phyloP scores from a whole-genome alignment of 2,888 invertebrate genomes.

The Caenorhabditis parvicauda region DNA sequence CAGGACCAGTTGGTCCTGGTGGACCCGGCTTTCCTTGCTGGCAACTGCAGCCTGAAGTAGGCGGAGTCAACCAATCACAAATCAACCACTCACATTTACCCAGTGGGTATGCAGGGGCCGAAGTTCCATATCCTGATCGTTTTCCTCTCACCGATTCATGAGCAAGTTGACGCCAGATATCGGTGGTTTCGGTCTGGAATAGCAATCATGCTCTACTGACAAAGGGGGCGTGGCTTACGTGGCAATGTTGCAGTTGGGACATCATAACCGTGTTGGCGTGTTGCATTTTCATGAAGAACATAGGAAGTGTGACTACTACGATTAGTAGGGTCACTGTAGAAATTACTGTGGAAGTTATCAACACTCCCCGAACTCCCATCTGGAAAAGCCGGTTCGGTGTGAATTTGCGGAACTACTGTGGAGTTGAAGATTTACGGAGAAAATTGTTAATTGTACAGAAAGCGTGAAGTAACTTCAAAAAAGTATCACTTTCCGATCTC shows the following conservation, averaged over 20 bases:
- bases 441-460: neutral
- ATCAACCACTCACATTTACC: conserved; percentile 16
- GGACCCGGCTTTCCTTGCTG: conserved; percentile 46
- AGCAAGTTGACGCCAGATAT: conserved; percentile 37
- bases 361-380: conserved; percentile 8
- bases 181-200: conserved; percentile 28
- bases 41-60: conserved; percentile 42
- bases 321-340: conserved; percentile 32
- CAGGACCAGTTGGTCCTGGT: conserved; percentile 31
- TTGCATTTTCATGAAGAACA: conserved; percentile 41
- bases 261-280: conserved; percentile 36
- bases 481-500: neutral
- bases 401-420: conserved; percentile 1
- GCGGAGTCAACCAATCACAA: neutral
- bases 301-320: conserved; percentile 32
- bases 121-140: conserved; percentile 25
- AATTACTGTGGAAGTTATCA: conserved; percentile 34
- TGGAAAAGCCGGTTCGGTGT: conserved; percentile 7
- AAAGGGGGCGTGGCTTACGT: conserved; percentile 19
- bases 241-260: conserved; percentile 36
- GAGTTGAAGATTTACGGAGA: neutral
- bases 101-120: conserved; percentile 4
- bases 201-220: neutral
- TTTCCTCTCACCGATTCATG: conserved; percentile 23
- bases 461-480: neutral